phyloP scores from a whole-genome alignment of 2,797 vertebrate genomes.

The Pangasius macronema region DNA sequence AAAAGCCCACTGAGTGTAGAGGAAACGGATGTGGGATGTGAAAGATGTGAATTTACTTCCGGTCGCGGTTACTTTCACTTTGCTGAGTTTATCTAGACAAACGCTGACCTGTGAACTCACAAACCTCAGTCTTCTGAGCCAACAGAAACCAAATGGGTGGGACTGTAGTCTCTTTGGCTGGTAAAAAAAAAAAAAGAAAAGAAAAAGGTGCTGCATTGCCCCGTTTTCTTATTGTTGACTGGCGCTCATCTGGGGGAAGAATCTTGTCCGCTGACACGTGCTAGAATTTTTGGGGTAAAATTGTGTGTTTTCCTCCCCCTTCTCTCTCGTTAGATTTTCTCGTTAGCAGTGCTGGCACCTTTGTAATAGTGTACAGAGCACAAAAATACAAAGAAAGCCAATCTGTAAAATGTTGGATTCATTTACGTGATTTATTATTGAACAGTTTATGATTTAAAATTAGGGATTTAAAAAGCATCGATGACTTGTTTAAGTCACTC shows the following conservation, averaged over 20 bases:
- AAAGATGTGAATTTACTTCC: not conserved
- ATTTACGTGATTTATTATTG: not conserved
- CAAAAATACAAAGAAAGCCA: not conserved
- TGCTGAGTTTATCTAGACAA: not conserved
- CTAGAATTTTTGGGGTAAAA: not conserved
- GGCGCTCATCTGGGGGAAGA: not conserved
- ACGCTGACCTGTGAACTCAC: not conserved
- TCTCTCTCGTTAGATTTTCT: not conserved
- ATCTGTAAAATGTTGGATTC: not conserved
- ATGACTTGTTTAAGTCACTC: too few species aligned
- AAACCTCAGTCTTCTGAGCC: not conserved
- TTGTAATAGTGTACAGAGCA: not conserved
- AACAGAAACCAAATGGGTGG: not conserved
- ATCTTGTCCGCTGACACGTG: not conserved
- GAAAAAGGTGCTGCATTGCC: not conserved
- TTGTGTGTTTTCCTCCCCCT: not conserved
- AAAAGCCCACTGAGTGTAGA: not conserved
- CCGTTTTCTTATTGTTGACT: not conserved
- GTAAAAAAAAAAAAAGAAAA: not conserved
- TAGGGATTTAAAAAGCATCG: too few species aligned
- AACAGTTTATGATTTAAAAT: not conserved
- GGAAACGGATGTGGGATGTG: not conserved
- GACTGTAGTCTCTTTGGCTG: not conserved
- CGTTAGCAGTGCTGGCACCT: not conserved
- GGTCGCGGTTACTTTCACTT: not conserved